Evolutionary conservation across 1,140 invertebrate species (phyloP), one percentile per base, ranked within the genome.

Genomic region (Acromyrmex heyeri): DNA sequence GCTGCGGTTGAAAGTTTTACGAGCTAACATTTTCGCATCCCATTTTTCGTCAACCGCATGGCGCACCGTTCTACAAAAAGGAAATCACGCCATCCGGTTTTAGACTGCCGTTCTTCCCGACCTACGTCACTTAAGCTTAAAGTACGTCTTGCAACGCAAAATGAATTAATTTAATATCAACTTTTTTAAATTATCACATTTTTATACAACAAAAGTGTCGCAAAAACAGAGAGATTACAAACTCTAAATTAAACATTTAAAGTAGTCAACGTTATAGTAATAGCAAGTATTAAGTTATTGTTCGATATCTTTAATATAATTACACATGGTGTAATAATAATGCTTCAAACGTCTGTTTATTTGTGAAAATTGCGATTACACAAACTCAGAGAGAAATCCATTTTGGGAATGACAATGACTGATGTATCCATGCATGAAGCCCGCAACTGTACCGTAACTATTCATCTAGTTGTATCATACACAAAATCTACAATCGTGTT

Each of bases 1-100:
- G 65, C 65, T 72, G 79, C 79, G 38, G 55, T 18, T 75, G 79
- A 83, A 83, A 73, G 79, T 83, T 83, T 83, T 75, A 83, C 27
- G 79, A 75, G 79, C 55, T 48, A 48, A 82, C 79, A 73, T 73
- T 75, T 83, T 75, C 38, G 79, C 78, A 70, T 81, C 48, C 24
- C 78, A 70, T 81, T 70, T 81, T 72, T 70, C 50, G 50, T 72
- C 24, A 38, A 44, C 48, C 77, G 27, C 69, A 61, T 55, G 55
- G 38, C 18, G 67, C 69, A 27, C 21, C 30, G 30, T 57, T 44
- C 4, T 2, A 21, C 16, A 38, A 30, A 73, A 50, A 48, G 34
- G 30, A 50, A 59, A 12, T 21, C 21, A 16, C 24, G 55, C 53
- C 69, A 18, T 50, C 3, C 55, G 24, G 48, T 38, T 67, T 79